These are phyloP conservation scores for Leptopterna dolabrata DNA, from an alignment of 2,888 invertebrate genomes.

Conservation along the genomic window DNA sequence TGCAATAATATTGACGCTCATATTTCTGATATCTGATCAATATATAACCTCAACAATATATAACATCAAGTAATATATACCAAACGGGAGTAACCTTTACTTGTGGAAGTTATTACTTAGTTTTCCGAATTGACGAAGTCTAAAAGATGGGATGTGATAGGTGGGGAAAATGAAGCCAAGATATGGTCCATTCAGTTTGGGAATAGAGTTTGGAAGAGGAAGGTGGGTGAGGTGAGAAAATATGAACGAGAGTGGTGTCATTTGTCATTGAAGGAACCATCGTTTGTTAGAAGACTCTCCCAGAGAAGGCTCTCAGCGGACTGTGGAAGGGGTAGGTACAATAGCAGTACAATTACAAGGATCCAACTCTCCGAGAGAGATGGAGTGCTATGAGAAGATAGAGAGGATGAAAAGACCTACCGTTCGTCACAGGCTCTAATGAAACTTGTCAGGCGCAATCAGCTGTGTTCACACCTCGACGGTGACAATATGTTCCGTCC, in stretches of 20 bases:
- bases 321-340: background rate
- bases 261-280: constrained; percentile 23
- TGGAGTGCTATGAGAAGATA: background rate
- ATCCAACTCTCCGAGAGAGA: background rate
- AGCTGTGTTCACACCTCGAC: constrained; percentile 30
- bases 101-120: no score
- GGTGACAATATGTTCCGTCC: background rate
- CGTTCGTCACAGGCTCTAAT: constrained; percentile 38
- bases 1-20: no score
- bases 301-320: background rate
- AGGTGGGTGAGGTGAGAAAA: background rate
- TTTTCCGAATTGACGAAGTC: no score
- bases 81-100: no score
- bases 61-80: no score
- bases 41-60: no score
- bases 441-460: constrained; percentile 46
- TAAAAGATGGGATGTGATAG: no score
- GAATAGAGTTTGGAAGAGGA: background rate
- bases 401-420: background rate
- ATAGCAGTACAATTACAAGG: constrained; percentile 29
- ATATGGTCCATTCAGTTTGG: background rate
- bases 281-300: constrained; percentile 4
- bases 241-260: constrained; percentile 5
- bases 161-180: no score
- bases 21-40: no score